These are phyloP conservation scores for Holacanthella duospinosa DNA, from an alignment of 2,888 invertebrate species.

Conservation along the genomic window DNA sequence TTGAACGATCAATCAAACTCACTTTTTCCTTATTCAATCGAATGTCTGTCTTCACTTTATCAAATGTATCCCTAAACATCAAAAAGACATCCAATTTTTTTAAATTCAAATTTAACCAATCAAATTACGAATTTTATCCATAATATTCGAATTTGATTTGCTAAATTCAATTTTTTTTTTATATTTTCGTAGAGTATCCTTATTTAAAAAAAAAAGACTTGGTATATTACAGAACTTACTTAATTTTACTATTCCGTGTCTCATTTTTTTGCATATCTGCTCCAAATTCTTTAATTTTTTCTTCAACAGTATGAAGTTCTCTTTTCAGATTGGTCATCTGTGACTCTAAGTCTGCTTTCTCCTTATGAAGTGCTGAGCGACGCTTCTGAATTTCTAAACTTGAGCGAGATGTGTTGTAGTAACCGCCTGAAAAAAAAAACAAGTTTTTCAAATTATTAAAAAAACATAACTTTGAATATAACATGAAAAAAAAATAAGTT, in stretches of 20 bases:
- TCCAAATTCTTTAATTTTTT: conserved; percentile 74
- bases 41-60: conserved; percentile 92
- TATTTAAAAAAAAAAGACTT: not conserved
- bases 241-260: conserved; percentile 94
- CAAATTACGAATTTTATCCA: no score
- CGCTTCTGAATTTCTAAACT: conserved; percentile 83
- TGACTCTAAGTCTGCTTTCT: conserved; percentile 53
- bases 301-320: conserved; percentile 68
- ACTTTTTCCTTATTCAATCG: conserved; percentile 90
- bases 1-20: conserved; percentile 76
- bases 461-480: no score
- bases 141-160: no score
- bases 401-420: conserved; percentile 89
- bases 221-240: conserved; percentile 59
- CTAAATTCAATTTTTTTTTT: no score
- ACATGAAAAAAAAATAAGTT: no score
- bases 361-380: conserved; percentile 26
- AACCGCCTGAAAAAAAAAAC: no score
- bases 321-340: conserved; percentile 63
- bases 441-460: no score
- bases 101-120: no score
- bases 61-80: conserved; percentile 67
- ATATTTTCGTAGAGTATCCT: no score
- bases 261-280: conserved; percentile 97
- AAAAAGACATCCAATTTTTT: no score